Percentiles rank a stretch among this genome's conserved stretches.
phyloP scores from a whole-genome alignment of 37 sponge, comb jelly and placozoan genomes.

The Lycopodina hypogea region DNA sequence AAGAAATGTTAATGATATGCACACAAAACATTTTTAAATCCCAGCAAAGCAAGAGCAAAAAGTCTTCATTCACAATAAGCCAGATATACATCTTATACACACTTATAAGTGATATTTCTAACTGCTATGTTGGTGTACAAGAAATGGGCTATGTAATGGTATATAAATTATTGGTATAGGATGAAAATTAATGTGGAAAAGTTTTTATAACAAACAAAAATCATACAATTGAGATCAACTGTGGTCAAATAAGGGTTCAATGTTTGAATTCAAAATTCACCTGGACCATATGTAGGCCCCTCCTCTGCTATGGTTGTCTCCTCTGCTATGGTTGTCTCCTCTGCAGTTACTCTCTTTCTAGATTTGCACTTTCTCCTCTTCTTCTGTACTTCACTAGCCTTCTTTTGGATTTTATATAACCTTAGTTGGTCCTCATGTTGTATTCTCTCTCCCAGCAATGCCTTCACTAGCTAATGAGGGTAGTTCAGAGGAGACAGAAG shows the following conservation, averaged over 20 bases:
- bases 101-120: slow-evolving; percentile 1
- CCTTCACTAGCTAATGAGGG: too few relatives aligned
- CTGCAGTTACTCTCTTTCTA: too few relatives aligned
- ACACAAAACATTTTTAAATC: slow-evolving; percentile 3
- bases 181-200: neutral
- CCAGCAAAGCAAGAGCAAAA: neutral
- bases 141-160: slow-evolving; percentile 9
- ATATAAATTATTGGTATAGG: slow-evolving; percentile 2
- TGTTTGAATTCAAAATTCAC: too few relatives aligned
- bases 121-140: slow-evolving; percentile 3
- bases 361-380: neutral
- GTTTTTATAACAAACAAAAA: neutral
- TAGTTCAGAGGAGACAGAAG: too few relatives aligned
- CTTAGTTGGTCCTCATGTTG: too few relatives aligned
- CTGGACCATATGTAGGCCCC: too few relatives aligned
- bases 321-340: too few relatives aligned
- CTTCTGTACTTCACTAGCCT: neutral
- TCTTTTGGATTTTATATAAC: neutral
- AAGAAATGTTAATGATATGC: neutral
- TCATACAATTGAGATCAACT: neutral
- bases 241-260: neutral
- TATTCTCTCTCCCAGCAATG: too few relatives aligned
- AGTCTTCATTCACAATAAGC: slow-evolving; percentile 1
- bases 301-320: neutral
- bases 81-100: neutral